These are phyloP conservation scores for Salticus scenicus DNA, from an alignment of 2,888 invertebrate species.

Conservation along the genomic window DNA sequence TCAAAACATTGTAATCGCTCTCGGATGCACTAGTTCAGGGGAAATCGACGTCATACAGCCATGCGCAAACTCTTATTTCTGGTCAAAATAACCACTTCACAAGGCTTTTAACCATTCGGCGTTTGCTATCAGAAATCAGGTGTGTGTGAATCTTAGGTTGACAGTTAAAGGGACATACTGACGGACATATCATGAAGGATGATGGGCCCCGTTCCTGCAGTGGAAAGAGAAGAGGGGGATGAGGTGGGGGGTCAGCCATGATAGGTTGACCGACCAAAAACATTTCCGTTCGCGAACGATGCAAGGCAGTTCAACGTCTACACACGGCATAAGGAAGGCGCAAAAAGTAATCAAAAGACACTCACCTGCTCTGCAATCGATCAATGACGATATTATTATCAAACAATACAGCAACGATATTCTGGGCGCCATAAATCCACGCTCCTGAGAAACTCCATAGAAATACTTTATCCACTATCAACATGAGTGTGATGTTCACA, in stretches of 20 bases:
- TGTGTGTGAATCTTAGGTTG: conserved; percentile 8
- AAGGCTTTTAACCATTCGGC: conserved; percentile 44
- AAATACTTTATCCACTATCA: conserved; percentile 69
- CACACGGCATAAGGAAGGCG: conserved; percentile 24
- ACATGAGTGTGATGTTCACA: conserved; percentile 49
- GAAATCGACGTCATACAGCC: conserved; percentile 52
- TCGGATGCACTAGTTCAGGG: not conserved
- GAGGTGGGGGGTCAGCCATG: conserved; percentile 63
- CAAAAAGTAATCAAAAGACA: conserved; percentile 21
- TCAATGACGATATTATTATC: conserved; percentile 79
- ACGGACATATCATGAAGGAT: conserved; percentile 30
- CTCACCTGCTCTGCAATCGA: conserved; percentile 72
- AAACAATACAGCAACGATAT: conserved; percentile 83
- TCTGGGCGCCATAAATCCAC: conserved; percentile 87
- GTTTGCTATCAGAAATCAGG: conserved; percentile 48
- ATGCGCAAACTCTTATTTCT: conserved; percentile 57
- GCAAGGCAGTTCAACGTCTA: conserved; percentile 37
- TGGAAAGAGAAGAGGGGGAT: conserved; percentile 21
- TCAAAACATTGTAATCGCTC: conserved; percentile 28
- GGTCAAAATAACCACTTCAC: conserved; percentile 59
- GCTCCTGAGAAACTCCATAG: conserved; percentile 80
- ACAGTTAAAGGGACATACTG: conserved; percentile 39
- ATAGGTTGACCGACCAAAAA: conserved; percentile 69
- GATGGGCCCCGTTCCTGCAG: conserved; percentile 32
- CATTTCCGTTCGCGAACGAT: conserved; percentile 60